Base-by-base conservation (phyloP, 2,888 invertebrate genomes). In the Oxycera nigricornis region DNA sequence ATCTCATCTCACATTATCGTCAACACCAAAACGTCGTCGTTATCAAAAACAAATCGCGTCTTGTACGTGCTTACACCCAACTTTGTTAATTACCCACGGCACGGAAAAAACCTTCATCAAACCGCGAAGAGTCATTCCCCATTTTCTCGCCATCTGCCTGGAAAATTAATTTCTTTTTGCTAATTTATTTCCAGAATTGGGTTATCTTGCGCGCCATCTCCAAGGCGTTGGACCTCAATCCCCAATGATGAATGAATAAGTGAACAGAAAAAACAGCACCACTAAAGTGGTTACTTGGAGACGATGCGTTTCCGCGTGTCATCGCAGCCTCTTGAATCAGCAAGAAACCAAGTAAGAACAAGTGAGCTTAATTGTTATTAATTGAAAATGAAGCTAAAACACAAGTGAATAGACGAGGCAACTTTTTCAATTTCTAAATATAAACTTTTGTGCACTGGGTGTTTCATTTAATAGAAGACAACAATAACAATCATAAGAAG, bases 341-440 rank as follows among this genome's bases (percentile, higher is more conserved):
- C 62, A 20, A 62, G 22, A 35, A 62, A 7, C n/a, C 14, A 67
- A 31, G 50, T n/a, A 30, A 7, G 17, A 68, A 50, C 50, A 68
- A 68, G 68, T 68, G 68, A 50, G 46, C 72, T 72, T 72, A 72
- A 72, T 72, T 72, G 72, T 35, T 24, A 57, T 72, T 72, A 72
- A 72, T 72, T 72, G 72, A 72, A 72, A 72, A 31, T 17, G 35
- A 72, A 72, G 72, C 31, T 72, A 52, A 68, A 68, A 50, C 30
- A n/a, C 52, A 52, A 68, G 30, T 17, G 50, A 68, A 68, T 30
- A 50, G 50, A 50, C 46, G 30, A 68, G 52, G 31, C 28, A 52
- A 68, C 50, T 68, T 68, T 68, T 68, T 68, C 68, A 46, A 68
- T 68, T 68, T 68, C 68, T 68, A 68, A 68, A 68, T 68, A 68